These are phyloP conservation scores for Butastur rufipennis DNA, from an alignment of 2,113 vertebrate genomes.

Conservation along the genomic window DNA sequence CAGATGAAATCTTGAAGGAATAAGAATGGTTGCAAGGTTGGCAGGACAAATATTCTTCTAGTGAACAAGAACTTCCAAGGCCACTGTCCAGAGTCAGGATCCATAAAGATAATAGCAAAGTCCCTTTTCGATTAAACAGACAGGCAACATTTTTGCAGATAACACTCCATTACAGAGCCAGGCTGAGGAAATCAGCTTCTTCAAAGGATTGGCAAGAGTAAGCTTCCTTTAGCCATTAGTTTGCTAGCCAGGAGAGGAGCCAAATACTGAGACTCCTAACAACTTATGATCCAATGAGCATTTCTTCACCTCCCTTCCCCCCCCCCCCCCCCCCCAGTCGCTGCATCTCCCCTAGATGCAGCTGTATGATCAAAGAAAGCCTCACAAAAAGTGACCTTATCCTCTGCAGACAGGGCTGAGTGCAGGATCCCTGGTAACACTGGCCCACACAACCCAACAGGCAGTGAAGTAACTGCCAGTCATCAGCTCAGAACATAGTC, in stretches of 20 bases:
- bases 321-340: not conserved
- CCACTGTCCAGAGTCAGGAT: not conserved
- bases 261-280: not conserved
- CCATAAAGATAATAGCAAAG: not conserved
- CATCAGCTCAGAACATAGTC: not conserved
- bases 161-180: not conserved
- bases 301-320: not conserved
- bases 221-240: not conserved
- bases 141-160: not conserved
- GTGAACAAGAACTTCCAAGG: not conserved
- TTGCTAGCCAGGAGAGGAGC: not conserved
- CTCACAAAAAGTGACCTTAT: not conserved
- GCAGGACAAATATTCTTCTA: not conserved
- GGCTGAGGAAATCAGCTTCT: not conserved
- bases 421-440: not conserved
- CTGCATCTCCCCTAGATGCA: not conserved
- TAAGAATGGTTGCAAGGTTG: not conserved
- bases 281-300: accelerated
- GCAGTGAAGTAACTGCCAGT: not conserved
- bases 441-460: not conserved
- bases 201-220: not conserved
- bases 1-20: not conserved
- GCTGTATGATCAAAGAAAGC: not conserved
- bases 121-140: not conserved
- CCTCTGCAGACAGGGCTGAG: not conserved